Base-by-base conservation (phyloP, 2,888 invertebrate genomes). In the Protonemura montana region DNA sequence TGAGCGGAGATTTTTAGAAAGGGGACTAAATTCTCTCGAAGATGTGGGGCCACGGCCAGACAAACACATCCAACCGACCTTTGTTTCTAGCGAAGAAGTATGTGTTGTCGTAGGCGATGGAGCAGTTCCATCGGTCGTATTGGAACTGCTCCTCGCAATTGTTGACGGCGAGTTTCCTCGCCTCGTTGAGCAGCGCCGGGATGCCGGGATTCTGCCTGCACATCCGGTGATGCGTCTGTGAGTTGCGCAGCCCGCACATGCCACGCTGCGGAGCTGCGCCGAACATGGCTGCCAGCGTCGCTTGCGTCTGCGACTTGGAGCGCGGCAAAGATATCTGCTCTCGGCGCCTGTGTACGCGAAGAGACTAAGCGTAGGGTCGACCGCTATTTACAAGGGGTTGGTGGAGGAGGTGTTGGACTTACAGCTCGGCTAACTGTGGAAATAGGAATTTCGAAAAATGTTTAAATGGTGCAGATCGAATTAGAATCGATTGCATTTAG, bases 81-180 rank as follows among this genome's bases (percentile, higher is more conserved):
- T 93, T 88, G 26, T 78, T 85, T 13, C 25, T 92, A 92, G 89
- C 94, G 94, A 86, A 94, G 93, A 88, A 92, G 92, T 88, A 91
- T 92, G 0, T 93, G 88, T 94, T 93, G 87, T 25, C 83, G 30
- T 93, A 94, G 28, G 93, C 92, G 28, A 94, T 91, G 0, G 94
- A 94, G 89, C 95, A 95, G 90, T 95, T 95, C 95, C 95, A 95
- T 88, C 95, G 93, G 88, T 95, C 95, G 89, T 94, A 95, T 86
- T 93, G 93, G 89, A 95, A 95, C 85, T 94, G 92, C 88, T 94
- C 93, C 89, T 94, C 93, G 89, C 95, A 95, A 76, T 94, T 93
- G 0, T 90, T 90, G 76, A 94, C 92, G 0, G 95, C 94, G 89
- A 95, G 92, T 7, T 93, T 91, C 87, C 93, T 93, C 0, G 95